Base-by-base conservation (phyloP, 2,797 vertebrate species). In the Crenuchus spilurus region DNA sequence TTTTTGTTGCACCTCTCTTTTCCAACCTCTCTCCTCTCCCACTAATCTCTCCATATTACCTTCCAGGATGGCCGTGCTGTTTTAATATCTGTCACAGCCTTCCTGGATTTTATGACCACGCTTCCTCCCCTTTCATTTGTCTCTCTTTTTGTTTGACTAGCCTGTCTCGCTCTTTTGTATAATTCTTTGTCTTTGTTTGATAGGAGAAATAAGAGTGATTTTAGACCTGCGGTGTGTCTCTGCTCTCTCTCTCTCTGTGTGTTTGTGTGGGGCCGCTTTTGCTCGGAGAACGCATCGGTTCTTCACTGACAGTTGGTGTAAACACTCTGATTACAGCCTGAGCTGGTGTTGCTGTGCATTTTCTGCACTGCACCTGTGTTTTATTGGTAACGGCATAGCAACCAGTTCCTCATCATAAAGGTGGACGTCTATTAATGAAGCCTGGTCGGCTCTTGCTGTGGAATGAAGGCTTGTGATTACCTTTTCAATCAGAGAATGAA, bases 51-150 rank as follows among this genome's bases (percentile, higher is more conserved):
- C 85, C 84, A 88, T 92, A 92, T 92, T 87, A 92, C 89, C 90
- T 90, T 88, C 87, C 91, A 91, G 88, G 91, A 92, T 91, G 86
- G 79, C 83, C 84, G 85, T 81, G 71, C 87, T 93, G 90, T 92
- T 93, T 92, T 92, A 92, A 91, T 92, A 91, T 89, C 91, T 93
- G 92, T 94, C 92, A 92, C 84, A 88, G 83, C 87, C 87, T 91
- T 94, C 91, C 92, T 94, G 92, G 91, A 78, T 88, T 90, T 90
- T 89, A 89, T 87, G 84, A 88, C 87, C 87, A 84, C 54, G 88
- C 89, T 93, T 92, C 92, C 92, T 93, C 86, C 81, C 78, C 84
- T 84, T 89, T 85, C 85, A 87, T 88, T 89, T 91, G 88, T 90
- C 86, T 55, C 83, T 75, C 82, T 83, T 91, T 84, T 91, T 93